Percentiles rank a stretch among this genome's conserved stretches.
Conservation (phyloP, 1,140 invertebrate species). For the Atta texana region DNA sequence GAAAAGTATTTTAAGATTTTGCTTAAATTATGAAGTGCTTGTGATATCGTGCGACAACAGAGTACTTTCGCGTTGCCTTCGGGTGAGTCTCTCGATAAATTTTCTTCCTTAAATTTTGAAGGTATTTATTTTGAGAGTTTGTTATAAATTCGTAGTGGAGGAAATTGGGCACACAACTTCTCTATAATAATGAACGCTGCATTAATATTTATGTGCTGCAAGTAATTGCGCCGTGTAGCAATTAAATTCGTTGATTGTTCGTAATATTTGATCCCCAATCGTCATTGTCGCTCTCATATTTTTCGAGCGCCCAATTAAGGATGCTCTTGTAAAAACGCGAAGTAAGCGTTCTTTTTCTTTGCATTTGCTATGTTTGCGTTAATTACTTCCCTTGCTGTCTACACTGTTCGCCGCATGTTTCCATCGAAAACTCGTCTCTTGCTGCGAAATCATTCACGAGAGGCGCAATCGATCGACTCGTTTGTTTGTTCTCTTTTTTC, state of each 20-base stretch:
- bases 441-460: conserved; percentile 11
- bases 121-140: background rate
- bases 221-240: conserved; percentile 45
- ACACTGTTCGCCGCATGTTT: background rate
- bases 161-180: background rate
- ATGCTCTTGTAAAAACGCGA: conserved; percentile 24
- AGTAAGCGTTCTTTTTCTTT: background rate
- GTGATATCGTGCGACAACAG: background rate
- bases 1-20: background rate
- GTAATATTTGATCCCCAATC: conserved; percentile 39
- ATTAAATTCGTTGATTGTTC: conserved; percentile 41
- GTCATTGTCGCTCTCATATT: conserved; percentile 33
- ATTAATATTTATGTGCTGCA: conserved; percentile 59
- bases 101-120: background rate
- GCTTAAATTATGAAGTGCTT: background rate
- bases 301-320: conserved; percentile 40
- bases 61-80: background rate
- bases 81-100: conserved; percentile 32
- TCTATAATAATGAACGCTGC: conserved; percentile 6
- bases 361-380: background rate
- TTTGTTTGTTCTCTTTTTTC: conserved; percentile 23
- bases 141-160: background rate
- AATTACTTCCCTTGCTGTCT: conserved; percentile 10
- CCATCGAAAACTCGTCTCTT: conserved; percentile 19
- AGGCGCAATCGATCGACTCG: conserved; percentile 16